These are phyloP conservation scores for Cataglyphis hispanica DNA, from an alignment of 1,140 invertebrate species.

Conservation along the genomic window DNA sequence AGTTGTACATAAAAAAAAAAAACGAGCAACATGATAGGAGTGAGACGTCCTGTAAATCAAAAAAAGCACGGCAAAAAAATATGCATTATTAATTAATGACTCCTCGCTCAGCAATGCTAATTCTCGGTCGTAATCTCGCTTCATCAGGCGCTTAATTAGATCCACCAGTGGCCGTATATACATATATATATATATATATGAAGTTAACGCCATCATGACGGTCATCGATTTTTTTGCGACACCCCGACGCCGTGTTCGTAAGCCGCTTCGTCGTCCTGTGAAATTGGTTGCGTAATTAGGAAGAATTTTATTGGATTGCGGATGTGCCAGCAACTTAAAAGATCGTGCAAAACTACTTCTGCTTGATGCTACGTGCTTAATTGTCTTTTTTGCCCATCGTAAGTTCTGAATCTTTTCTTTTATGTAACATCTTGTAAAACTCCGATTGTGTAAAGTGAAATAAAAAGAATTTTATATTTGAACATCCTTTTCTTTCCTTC, in stretches of 20 bases:
- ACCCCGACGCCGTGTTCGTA: not conserved
- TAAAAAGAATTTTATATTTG: too few relatives aligned
- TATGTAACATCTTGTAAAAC: not conserved
- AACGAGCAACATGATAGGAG: not conserved
- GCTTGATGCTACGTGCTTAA: not conserved
- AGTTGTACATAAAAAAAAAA: not conserved
- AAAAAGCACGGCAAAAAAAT: not conserved
- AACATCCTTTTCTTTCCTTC: too few relatives aligned
- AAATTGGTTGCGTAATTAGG: conserved; percentile 31
- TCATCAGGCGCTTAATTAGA: conserved; percentile 41
- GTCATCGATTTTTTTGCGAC: conserved; percentile 37
- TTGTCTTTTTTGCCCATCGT: not conserved
- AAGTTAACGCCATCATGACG: not conserved
- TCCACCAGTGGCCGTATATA: not conserved
- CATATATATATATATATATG: not conserved
- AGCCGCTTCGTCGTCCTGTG: conserved; percentile 13
- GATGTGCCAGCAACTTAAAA: not conserved
- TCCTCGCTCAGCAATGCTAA: conserved; percentile 2
- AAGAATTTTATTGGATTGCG: conserved; percentile 29
- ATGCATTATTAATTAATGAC: conserved; percentile 41
- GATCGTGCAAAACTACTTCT: not conserved
- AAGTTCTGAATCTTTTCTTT: not conserved
- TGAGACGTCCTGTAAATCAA: not conserved
- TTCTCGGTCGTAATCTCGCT: conserved; percentile 20
- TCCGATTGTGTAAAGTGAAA: too few relatives aligned